Evolutionary conservation across 2,113 vertebrate genomes (phyloP), one percentile per base, ranked within the genome.

Genomic region (Nibea coibor): DNA sequence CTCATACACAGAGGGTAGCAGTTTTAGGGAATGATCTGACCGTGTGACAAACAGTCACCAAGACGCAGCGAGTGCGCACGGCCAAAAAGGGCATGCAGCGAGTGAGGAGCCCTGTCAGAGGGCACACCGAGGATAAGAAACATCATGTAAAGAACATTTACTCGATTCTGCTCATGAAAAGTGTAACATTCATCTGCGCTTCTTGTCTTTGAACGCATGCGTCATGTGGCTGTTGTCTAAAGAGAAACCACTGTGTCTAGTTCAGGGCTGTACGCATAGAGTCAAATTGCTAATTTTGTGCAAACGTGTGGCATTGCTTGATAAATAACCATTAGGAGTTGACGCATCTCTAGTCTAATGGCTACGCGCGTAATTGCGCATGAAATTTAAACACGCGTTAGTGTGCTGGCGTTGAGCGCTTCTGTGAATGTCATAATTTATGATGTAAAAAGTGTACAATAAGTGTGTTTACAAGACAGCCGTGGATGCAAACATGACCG

Each of bases 1-100:
- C 65, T 95, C 58, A 59, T 95, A 15, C 83, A 72, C 63, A 83
- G 88, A 35, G 77, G 77, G 15, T 93, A 90, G 81, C 7, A 2
- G 0, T 6, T 59, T 4, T 17, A 4, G 10, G 43, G 48, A 5
- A 2, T 19, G 5, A 65, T 12, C 39, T 39, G 45, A 67, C 3
- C 10, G 8, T 4, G 66, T 48, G n/a, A n/a, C 6, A 51, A 70
- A 66, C 42, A 8, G 9, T 51, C 15, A 26, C 43, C 83, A 58
- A 14, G 67, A 71, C 75, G 78, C 86, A 64, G 48, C 28, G 58
- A 54, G 42, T 56, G 53, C 74, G 86, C 70, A 58, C 43, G 26
- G 17, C 8, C 20, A n/a, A 50, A 50, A 14, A 8, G 14, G 14
- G 8, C 17, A 12, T 2, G 10, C 1, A n/a, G 57, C 3, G 50